Base-by-base conservation (phyloP, 2,888 invertebrate genomes). In the Pyrochroa serraticornis region DNA sequence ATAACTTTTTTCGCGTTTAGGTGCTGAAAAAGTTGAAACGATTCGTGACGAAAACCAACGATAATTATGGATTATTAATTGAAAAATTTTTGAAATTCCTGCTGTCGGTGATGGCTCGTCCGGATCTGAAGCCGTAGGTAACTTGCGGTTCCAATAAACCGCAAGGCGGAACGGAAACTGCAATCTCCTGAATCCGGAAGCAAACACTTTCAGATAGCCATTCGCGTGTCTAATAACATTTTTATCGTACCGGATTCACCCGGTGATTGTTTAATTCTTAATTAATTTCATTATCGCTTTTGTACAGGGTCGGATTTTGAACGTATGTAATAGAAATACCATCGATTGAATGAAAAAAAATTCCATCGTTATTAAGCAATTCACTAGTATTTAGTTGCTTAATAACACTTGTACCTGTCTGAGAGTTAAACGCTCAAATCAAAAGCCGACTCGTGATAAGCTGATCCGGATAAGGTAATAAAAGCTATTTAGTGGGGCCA, bases 141-240 rank as follows among this genome's bases (percentile, higher is more conserved):
- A 52, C 46, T 38, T 46, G 53, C 46, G 53, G 53, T 53, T 53
- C 46, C 34, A 53, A 41, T 39, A 55, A 48, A 48, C 48, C 54
- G 54, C 53, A 41, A 46, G 33, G 50, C 39, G 34, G 39, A 56
- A 45, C 63, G 65, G 66, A 66, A 66, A 58, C 60, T 46, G 59
- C 59, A 66, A 66, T 66, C 66, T 64, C 56, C 51, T 49, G 35
- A 41, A 66, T 64, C 62, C 62, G 66, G 66, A 66, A 66, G 63
- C 58, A 46, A 53, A 63, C 60, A 63, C 61, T 58, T 62, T 58
- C 41, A 56, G 57, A 60, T 57, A 60, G 30, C 52, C 36, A 56
- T 42, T 60, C 57, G 60, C 57, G 57, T 60, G 60, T 57, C 39
- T 53, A 53, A 54, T 41, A 58, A 58, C 50, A 49, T 54, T 51